phyloP scores from a whole-genome alignment of 2,888 invertebrate genomes.

The Xestia ashworthii region DNA sequence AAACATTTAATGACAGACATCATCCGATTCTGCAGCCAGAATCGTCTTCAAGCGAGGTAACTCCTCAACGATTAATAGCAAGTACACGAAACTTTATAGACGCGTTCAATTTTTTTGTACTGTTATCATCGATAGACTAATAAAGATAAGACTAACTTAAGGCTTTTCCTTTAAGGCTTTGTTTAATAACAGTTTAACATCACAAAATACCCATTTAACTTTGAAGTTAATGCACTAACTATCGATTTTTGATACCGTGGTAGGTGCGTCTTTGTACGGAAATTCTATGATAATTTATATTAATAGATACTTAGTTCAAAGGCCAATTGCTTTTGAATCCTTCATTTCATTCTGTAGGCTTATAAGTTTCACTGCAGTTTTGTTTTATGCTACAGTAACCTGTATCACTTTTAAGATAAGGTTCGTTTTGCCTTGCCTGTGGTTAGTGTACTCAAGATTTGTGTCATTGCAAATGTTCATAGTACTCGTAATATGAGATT shows the following conservation, averaged over 20 bases:
- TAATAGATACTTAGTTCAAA: conserved; percentile 59
- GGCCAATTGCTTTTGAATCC: conserved; percentile 55
- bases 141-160: neutral
- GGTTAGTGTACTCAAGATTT: conserved; percentile 21
- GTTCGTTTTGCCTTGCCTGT: conserved; percentile 4
- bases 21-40: too few relatives aligned
- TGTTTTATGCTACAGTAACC: neutral
- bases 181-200: conserved; percentile 1
- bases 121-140: neutral
- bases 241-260: conserved; percentile 56
- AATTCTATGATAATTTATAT: conserved; percentile 54
- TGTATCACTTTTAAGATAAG: neutral
- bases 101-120: fast-evolving
- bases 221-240: conserved; percentile 39
- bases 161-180: neutral
- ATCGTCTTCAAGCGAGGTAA: neutral
- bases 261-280: conserved; percentile 63
- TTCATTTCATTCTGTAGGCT: conserved; percentile 40
- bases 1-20: too few relatives aligned
- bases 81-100: neutral
- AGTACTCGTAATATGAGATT: conserved; percentile 54
- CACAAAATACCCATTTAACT: conserved; percentile 26
- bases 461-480: conserved; percentile 47
- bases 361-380: conserved; percentile 20
- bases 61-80: neutral